A percentile compares a stretch with the other conserved stretches of the same genome.
Evolutionary conservation across 2,888 invertebrate genomes (phyloP).

Genomic region (Epinotia nisella): DNA sequence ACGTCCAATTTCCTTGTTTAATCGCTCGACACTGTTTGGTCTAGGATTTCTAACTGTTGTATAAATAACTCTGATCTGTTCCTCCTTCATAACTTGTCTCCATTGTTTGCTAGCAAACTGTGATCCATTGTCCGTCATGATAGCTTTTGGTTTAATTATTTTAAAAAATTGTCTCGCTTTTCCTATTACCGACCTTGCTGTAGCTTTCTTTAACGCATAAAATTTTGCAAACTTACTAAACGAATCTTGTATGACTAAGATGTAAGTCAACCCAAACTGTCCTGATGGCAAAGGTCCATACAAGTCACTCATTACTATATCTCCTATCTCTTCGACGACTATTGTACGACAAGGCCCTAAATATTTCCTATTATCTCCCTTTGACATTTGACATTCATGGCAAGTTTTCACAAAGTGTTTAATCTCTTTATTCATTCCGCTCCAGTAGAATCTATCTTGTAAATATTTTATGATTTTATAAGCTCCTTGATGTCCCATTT

Average conservation of each 20-base stretch:
- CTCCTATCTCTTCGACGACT: neutral
- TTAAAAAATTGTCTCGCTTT: neutral
- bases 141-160: neutral
- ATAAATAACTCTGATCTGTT: neutral
- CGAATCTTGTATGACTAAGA: neutral
- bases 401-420: slow-evolving; percentile 41
- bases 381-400: slow-evolving; percentile 48
- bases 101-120: neutral
- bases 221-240: neutral
- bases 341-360: slow-evolving; percentile 30
- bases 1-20: neutral
- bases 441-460: slow-evolving; percentile 48
- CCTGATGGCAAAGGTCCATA: neutral
- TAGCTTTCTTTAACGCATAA: neutral
- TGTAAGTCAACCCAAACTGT: neutral
- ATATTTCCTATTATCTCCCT: slow-evolving; percentile 39
- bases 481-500: slow-evolving; percentile 51
- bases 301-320: neutral
- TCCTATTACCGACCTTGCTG: neutral
- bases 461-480: slow-evolving; percentile 47
- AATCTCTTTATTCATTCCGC: slow-evolving; percentile 27
- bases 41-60: neutral
- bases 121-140: neutral
- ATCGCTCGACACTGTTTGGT: neutral
- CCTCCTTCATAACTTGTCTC: neutral